Conservation (phyloP, 2,888 invertebrate species). For the Tuberolachnus salignus region DNA sequence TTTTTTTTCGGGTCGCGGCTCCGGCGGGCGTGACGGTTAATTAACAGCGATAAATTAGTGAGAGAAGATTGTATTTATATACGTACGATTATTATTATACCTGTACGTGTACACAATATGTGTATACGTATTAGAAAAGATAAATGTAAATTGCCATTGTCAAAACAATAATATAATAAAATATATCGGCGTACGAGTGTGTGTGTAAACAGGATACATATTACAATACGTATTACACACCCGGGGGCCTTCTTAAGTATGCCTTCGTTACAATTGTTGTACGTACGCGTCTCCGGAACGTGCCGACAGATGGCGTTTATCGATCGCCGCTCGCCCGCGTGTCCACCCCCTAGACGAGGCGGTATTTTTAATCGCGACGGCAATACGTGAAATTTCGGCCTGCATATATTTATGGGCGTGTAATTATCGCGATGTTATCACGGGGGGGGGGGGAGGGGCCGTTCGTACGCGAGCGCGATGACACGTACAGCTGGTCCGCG, state of each 20-base stretch:
- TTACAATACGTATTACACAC: background rate
- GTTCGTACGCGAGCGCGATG: conserved; percentile 25
- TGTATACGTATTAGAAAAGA: too few relatives aligned
- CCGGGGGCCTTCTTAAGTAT: background rate
- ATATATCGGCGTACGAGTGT: background rate
- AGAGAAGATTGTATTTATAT: too few relatives aligned
- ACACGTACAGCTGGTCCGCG: conserved; percentile 48
- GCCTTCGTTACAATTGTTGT: background rate
- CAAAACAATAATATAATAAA: conserved; percentile 44
- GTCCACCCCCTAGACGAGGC: too few relatives aligned
- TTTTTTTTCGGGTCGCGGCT: conserved; percentile 27
- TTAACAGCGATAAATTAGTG: conserved; percentile 49
- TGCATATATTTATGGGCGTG: background rate
- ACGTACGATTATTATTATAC: too few relatives aligned
- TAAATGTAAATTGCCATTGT: conserved; percentile 52
- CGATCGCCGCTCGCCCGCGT: background rate
- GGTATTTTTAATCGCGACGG: too few relatives aligned
- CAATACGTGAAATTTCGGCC: background rate
- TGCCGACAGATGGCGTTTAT: conserved; percentile 28
- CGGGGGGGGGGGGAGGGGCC: background rate
- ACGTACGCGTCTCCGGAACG: background rate
- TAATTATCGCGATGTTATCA: conserved; percentile 49
- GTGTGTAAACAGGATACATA: background rate
- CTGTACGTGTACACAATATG: too few relatives aligned
- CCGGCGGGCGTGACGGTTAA: conserved; percentile 55